Percentiles rank a stretch among this genome's conserved stretches.
Conservation (phyloP, 1,140 invertebrate species). For the Drosophila busckii region DNA sequence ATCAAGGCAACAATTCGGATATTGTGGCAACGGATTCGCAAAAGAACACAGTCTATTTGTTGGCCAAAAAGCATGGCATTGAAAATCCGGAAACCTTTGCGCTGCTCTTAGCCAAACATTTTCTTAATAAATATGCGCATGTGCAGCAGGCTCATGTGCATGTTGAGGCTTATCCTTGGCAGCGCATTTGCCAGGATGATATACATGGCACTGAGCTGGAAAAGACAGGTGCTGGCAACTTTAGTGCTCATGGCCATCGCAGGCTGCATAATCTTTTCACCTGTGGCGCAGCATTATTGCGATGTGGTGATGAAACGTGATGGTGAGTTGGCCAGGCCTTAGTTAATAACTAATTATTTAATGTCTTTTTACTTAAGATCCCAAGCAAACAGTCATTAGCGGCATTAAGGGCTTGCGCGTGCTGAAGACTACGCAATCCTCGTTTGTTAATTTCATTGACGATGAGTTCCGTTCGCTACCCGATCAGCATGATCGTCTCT, state of each 20-base stretch:
- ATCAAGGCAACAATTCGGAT: conserved; percentile 82
- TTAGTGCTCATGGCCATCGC: conserved; percentile 73
- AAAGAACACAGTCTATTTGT: conserved; percentile 88
- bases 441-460: conserved; percentile 86
- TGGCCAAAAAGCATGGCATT: conserved; percentile 87
- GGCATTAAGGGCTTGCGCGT: conserved; percentile 85
- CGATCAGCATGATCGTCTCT: conserved; percentile 85
- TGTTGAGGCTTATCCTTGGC: conserved; percentile 86
- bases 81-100: conserved; percentile 87
- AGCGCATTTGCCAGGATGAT: conserved; percentile 81
- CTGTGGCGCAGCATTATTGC: conserved; percentile 82
- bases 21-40: conserved; percentile 89
- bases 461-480: conserved; percentile 86
- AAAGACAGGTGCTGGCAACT: conserved; percentile 21
- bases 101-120: conserved; percentile 84
- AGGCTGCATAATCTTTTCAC: conserved; percentile 85
- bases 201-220: conserved; percentile 1
- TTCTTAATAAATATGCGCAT: conserved; percentile 85
- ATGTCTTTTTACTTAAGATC: conserved; percentile 24
- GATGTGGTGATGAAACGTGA: conserved; percentile 83
- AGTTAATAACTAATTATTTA: not conserved
- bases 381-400: conserved; percentile 81
- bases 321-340: conserved; percentile 79
- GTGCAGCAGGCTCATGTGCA: conserved; percentile 84
- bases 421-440: conserved; percentile 87